Evolutionary conservation across 35 echinoderm and acorn worm species (phyloP), one percentile per base, ranked within the genome.

Genomic region (Eucidaris tribuloides): DNA sequence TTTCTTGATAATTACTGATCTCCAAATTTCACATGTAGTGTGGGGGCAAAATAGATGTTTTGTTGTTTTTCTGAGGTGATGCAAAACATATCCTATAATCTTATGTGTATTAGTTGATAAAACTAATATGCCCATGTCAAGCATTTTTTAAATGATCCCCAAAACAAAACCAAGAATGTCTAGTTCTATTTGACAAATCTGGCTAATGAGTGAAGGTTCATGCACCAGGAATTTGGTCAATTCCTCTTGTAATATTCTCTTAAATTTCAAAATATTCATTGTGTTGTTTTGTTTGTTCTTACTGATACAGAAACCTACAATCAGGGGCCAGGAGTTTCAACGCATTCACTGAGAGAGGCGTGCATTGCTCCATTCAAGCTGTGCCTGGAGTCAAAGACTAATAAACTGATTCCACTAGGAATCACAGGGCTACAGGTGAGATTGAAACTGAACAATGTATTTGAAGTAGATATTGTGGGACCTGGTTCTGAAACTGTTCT

Each of bases 371-470:
- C 94, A 30, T 40, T 97, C 15, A 84, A 85, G 49, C 63, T 97
- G 50, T 91, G 81, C 14, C 34, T 97, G 50, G 94, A 97, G 42
- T 84, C 94, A 2, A 97, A 97, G 81, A 89, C 83, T 63, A 89
- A 81, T 45, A 97, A 92, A 70, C 45, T 92, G 3, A 58, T 85
- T 56, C 48, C 61, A 31, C 65, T 86, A 39, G 89, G 83, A 1
- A 39, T 97, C 15, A 58, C 74, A 42, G 89, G 89, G 41, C 71
- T 97, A 36, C 94, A 97, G 94, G 94, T 97, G 30, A 82, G 52
- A 30, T 28, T 4, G n/a, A 5, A 83, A 42, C 31, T 14, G 13
- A 13, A 55, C 13, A 14, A n/a, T 55, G 13, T 40, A 13, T 15
- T 49, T 49, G 13, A 30, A 13, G 14, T 13, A 13, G 29, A 13